Evolutionary conservation across 2,113 vertebrate genomes (phyloP).

Genomic region (Melanerpes aurifrons): DNA sequence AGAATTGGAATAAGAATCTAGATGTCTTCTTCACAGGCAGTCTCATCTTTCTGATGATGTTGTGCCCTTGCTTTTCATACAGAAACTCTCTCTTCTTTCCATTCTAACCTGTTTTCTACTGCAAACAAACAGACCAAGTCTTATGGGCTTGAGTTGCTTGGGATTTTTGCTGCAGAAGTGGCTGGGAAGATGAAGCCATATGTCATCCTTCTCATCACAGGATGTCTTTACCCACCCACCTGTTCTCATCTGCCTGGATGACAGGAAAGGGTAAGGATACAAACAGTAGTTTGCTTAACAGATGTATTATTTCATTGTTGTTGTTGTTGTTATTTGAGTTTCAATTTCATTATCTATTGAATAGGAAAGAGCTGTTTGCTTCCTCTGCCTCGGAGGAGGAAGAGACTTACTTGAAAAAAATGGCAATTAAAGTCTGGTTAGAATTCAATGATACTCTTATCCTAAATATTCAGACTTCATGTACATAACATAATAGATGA

Average conservation of each 20-base stretch:
- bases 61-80: neutral
- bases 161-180: neutral
- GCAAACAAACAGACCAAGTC: neutral
- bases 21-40: neutral
- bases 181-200: neutral
- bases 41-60: neutral
- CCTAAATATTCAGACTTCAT: neutral
- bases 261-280: neutral
- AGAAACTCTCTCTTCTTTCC: neutral
- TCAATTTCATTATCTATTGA: neutral
- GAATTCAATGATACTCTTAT: neutral
- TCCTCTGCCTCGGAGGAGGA: neutral
- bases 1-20: neutral
- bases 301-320: neutral
- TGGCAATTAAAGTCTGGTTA: neutral
- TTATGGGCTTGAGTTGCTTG: fast-evolving
- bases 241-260: neutral
- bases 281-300: neutral
- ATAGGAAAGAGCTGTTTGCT: neutral
- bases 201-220: neutral
- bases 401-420: neutral
- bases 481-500: neutral
- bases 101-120: neutral
- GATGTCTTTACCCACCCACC: neutral
- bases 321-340: neutral